Percentiles rank a stretch among this genome's conserved stretches.
Conservation (phyloP, 2,888 invertebrate genomes). For the Hirtodrosophila alboralis region DNA sequence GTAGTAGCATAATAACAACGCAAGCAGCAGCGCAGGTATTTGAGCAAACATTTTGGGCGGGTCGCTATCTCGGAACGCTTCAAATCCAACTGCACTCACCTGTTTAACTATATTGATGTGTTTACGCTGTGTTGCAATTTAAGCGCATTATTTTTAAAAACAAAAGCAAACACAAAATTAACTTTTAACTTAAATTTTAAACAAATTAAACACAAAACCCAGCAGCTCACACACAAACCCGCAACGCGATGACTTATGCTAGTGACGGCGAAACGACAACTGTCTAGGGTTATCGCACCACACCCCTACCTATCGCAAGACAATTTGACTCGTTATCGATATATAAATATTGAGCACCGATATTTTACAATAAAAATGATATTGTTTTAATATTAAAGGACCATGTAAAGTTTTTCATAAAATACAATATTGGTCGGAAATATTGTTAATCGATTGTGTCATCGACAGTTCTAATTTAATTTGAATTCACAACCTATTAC, state of each 20-base stretch:
- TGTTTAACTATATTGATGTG: conserved; percentile 23
- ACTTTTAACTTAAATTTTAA: conserved; percentile 65
- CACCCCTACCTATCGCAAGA: conserved; percentile 39
- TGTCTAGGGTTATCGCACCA: conserved; percentile 52
- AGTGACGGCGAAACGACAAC: conserved; percentile 39
- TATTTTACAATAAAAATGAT: too few relatives aligned
- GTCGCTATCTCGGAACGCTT: conserved; percentile 31
- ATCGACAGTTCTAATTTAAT: too few relatives aligned
- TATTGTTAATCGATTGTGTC: too few relatives aligned
- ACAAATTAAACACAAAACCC: conserved; percentile 60
- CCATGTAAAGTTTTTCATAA: too few relatives aligned
- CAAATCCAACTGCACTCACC: conserved; percentile 41
- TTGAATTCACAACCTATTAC: too few relatives aligned
- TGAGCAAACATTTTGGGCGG: conserved; percentile 71
- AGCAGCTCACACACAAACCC: conserved; percentile 57
- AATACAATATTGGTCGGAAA: too few relatives aligned
- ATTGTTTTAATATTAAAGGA: too few relatives aligned
- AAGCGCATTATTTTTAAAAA: conserved; percentile 61
- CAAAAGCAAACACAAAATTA: conserved; percentile 59
- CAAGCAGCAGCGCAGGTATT: conserved; percentile 62
- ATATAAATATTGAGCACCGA: too few relatives aligned
- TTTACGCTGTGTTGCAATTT: conserved; percentile 21
- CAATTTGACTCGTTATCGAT: conserved; percentile 17
- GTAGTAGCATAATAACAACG: conserved; percentile 64
- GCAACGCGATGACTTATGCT: conserved; percentile 70